Conservation (phyloP, 2,888 invertebrate species). For the Lasioglossum oenotherae region DNA sequence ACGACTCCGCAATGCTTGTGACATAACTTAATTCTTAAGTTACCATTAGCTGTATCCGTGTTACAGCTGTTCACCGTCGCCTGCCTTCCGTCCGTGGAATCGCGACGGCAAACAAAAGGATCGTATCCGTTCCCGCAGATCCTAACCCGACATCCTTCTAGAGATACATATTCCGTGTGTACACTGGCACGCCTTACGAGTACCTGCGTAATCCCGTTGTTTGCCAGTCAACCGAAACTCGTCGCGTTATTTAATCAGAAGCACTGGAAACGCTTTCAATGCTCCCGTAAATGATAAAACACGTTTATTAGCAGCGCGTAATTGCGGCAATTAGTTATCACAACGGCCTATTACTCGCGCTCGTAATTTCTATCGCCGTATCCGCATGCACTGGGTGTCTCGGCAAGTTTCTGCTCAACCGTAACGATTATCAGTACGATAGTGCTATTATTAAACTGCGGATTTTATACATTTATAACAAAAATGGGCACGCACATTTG, state of each 20-base stretch:
- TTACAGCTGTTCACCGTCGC: conserved; percentile 44
- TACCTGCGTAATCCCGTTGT: conserved; percentile 44
- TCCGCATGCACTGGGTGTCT: not conserved
- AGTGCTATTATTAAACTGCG: too few species aligned
- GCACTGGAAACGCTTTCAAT: conserved; percentile 20
- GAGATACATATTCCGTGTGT: conserved; percentile 42
- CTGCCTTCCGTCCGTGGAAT: conserved; percentile 33
- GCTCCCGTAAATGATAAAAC: conserved; percentile 19
- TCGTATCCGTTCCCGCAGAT: conserved; percentile 56
- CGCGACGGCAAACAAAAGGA: conserved; percentile 58
- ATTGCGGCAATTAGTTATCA: not conserved
- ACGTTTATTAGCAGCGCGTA: not conserved
- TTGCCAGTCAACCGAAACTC: conserved; percentile 51
- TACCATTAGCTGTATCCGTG: conserved; percentile 35
- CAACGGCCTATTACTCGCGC: not conserved
- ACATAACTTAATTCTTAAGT: conserved; percentile 45
- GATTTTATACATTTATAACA: too few species aligned
- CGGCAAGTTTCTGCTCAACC: not conserved
- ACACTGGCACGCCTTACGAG: conserved; percentile 37
- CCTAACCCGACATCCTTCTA: conserved; percentile 46
- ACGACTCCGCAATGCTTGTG: conserved; percentile 18
- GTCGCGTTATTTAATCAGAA: conserved; percentile 51
- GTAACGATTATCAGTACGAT: not conserved
- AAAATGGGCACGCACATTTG: too few species aligned
- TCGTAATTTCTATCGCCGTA: not conserved